Evolutionary conservation across 2,888 invertebrate species (phyloP).

Genomic region (Lasioglossum marginatum): DNA sequence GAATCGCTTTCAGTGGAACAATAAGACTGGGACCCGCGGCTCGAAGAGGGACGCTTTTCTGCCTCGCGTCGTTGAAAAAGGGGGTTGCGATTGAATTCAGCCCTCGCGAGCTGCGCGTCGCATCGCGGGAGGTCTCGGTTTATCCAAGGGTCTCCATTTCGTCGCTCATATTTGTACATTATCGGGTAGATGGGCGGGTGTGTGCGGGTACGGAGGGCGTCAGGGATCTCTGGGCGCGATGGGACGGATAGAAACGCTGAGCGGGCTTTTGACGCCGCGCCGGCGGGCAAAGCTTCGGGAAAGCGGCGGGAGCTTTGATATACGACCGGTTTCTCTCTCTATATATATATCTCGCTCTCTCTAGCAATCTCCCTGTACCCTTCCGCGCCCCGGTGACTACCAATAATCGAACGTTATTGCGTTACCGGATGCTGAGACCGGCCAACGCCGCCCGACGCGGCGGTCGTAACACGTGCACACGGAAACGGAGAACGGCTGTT

Average conservation of each 20-base stretch:
- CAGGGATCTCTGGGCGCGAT: constrained; percentile 16
- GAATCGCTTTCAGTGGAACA: background rate
- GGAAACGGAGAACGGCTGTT: constrained; percentile 46
- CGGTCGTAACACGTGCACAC: constrained; percentile 59
- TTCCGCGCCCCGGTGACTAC: constrained; percentile 58
- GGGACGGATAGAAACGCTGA: constrained; percentile 41
- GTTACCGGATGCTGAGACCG: constrained; percentile 70
- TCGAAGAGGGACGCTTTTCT: background rate
- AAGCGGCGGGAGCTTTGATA: constrained; percentile 79
- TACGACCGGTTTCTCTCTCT: constrained; percentile 71
- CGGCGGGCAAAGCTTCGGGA: constrained; percentile 54
- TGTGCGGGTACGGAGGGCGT: background rate
- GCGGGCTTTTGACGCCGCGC: constrained; percentile 56
- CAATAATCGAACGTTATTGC: constrained; percentile 83
- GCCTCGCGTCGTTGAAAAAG: background rate
- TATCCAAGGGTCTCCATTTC: constrained; percentile 49
- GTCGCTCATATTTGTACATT: constrained; percentile 56
- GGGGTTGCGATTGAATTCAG: constrained; percentile 25
- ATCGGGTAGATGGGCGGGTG: constrained; percentile 7
- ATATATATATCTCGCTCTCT: background rate
- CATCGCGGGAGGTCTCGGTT: constrained; percentile 33
- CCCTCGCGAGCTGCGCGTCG: background rate
- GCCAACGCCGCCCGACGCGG: background rate
- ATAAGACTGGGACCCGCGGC: background rate
- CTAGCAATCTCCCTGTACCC: background rate